Percentiles rank a stretch among this genome's conserved stretches.
phyloP scores from a whole-genome alignment of 1,140 invertebrate genomes.

The Drosophila ficusphila region DNA sequence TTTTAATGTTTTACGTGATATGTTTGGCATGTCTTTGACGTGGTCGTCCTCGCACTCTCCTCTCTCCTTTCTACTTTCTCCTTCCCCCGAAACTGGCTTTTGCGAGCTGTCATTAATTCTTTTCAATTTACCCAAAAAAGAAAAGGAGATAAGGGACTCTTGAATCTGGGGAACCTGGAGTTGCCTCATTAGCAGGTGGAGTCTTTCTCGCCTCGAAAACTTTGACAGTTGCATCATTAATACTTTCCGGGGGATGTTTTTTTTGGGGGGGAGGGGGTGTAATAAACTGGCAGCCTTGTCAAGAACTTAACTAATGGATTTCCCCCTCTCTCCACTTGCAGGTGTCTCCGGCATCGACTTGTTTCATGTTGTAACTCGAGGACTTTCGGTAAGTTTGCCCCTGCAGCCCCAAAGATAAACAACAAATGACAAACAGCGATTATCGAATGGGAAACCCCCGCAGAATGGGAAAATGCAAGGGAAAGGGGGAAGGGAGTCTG shows the following conservation, averaged over 20 bases:
- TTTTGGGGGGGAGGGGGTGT: background rate
- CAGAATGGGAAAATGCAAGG: too few species aligned
- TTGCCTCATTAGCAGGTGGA: constrained; percentile 47
- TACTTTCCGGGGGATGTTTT: constrained; percentile 7
- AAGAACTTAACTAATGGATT: constrained; percentile 46
- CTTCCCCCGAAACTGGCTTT: too few species aligned
- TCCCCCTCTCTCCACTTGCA: constrained; percentile 32
- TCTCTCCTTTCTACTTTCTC: background rate
- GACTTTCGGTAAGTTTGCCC: constrained; percentile 71
- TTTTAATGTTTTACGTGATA: constrained; percentile 49
- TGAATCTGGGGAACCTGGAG: background rate
- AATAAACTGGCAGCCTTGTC: constrained; percentile 53
- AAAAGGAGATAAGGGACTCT: background rate
- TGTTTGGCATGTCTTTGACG: constrained; percentile 47
- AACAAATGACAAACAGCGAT: background rate
- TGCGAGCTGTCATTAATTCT: constrained; percentile 46
- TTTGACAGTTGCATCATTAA: constrained; percentile 76
- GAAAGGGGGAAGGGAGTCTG: background rate
- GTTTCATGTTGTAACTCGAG: constrained; percentile 79
- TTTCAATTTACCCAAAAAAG: constrained; percentile 30
- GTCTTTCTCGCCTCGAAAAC: constrained; percentile 29
- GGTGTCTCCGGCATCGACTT: constrained; percentile 73
- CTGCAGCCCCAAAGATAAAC: background rate
- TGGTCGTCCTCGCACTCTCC: constrained; percentile 7
- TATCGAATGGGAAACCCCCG: too few species aligned